phyloP scores from a whole-genome alignment of 2,113 vertebrate species.

The Myrmecobius fasciatus region DNA sequence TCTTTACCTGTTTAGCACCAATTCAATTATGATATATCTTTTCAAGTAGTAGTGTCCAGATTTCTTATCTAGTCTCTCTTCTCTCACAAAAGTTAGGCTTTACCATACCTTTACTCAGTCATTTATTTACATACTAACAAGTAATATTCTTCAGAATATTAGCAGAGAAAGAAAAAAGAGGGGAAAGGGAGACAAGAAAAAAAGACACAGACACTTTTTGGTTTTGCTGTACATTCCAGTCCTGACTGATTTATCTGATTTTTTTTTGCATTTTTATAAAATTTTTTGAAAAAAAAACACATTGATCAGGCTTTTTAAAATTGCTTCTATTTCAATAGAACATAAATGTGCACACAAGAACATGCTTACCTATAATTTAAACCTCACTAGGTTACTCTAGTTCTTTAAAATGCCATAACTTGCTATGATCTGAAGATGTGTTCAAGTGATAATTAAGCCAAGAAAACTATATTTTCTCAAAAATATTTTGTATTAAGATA shows the following conservation, averaged over 20 bases:
- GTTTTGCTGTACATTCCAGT: neutral
- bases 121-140: neutral
- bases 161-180: neutral
- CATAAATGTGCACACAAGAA: neutral
- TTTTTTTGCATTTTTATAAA: neutral
- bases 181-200: no score
- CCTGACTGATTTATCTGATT: neutral
- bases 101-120: neutral
- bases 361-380: neutral
- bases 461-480: conserved; percentile 34
- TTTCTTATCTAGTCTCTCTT: neutral
- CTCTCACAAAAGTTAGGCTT: neutral
- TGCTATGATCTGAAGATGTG: conserved; percentile 39
- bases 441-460: conserved; percentile 59
- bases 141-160: neutral
- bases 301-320: neutral
- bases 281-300: neutral
- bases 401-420: neutral
- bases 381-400: conserved; percentile 15
- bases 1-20: neutral
- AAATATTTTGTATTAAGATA: neutral
- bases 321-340: conserved; percentile 11
- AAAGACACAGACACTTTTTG: neutral
- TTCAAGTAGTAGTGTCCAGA: neutral
- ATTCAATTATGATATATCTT: neutral